Evolutionary conservation across 2,888 invertebrate species (phyloP).

Genomic region (Andrena flavipes): DNA sequence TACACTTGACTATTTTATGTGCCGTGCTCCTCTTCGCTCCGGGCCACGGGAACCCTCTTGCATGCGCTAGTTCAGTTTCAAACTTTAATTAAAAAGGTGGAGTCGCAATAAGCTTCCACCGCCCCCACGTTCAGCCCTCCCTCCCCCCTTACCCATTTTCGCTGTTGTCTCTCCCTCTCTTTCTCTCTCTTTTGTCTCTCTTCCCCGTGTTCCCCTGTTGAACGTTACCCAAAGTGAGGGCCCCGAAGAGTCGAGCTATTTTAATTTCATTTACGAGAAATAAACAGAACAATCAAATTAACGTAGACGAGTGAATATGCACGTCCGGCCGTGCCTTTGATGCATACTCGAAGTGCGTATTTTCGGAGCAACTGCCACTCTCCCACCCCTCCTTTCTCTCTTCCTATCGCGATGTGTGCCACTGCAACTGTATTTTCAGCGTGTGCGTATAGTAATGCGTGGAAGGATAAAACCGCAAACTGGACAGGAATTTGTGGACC

Average conservation of each 20-base stretch:
- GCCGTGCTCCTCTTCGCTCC: conserved; percentile 62
- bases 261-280: conserved; percentile 71
- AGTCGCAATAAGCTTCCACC: conserved; percentile 72
- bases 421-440: conserved; percentile 46
- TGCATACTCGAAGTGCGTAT: conserved; percentile 60
- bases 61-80: conserved; percentile 76
- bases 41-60: conserved; percentile 62
- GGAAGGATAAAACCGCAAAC: conserved; percentile 47
- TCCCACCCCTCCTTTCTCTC: not conserved
- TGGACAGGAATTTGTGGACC: conserved; percentile 46
- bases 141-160: conserved; percentile 23
- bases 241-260: conserved; percentile 66
- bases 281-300: conserved; percentile 71
- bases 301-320: conserved; percentile 57
- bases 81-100: conserved; percentile 82
- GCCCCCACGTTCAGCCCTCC: conserved; percentile 41
- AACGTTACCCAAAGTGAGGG: conserved; percentile 66
- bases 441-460: conserved; percentile 31
- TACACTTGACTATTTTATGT: conserved; percentile 73
- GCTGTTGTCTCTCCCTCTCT: conserved; percentile 19
- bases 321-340: conserved; percentile 57
- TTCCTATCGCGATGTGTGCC: not conserved
- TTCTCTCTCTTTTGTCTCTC: conserved; percentile 11
- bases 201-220: conserved; percentile 22
- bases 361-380: conserved; percentile 53